A percentile compares a stretch with the other conserved stretches of the same genome.
These are phyloP conservation scores for Steromphala cineraria DNA, from an alignment of 2,888 invertebrate species.

Conservation along the genomic window DNA sequence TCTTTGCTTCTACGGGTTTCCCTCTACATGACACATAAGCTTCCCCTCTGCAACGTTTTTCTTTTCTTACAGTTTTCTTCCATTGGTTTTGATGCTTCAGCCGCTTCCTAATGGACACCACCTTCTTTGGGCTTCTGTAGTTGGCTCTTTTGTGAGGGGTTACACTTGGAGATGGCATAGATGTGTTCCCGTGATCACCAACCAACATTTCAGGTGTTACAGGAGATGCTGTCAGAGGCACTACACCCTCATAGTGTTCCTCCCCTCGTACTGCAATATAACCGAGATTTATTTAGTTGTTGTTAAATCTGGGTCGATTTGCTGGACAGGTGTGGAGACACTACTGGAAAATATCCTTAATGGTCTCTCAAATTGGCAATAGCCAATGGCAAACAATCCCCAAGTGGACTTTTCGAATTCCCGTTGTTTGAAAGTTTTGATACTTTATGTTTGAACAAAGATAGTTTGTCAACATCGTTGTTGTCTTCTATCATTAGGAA, in stretches of 20 bases:
- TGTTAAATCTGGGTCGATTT: neutral
- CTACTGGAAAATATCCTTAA: neutral
- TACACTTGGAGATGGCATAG: neutral
- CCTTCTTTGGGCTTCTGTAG: slow-evolving; percentile 23
- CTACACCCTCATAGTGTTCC: no score
- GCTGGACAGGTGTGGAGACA: neutral
- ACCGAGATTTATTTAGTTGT: neutral
- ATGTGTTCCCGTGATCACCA: no score
- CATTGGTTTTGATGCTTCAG: slow-evolving; percentile 21
- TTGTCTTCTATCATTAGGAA: neutral
- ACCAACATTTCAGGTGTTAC: no score
- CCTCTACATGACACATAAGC: slow-evolving; percentile 29
- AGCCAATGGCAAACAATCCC: neutral
- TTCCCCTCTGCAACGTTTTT: slow-evolving; percentile 15
- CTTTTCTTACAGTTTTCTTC: slow-evolving; percentile 40
- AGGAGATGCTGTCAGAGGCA: no score
- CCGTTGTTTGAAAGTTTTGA: neutral
- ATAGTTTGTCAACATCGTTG: neutral
- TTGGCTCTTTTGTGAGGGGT: slow-evolving; percentile 23
- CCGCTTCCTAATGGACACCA: neutral
- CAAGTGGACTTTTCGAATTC: neutral
- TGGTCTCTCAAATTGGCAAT: slow-evolving; percentile 14
- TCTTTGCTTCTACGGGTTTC: slow-evolving; percentile 17
- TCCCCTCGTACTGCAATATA: no score
- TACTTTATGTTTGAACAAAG: neutral